Evolutionary conservation across 2,888 invertebrate species (phyloP).

Genomic region (Steinernema scapterisci): DNA sequence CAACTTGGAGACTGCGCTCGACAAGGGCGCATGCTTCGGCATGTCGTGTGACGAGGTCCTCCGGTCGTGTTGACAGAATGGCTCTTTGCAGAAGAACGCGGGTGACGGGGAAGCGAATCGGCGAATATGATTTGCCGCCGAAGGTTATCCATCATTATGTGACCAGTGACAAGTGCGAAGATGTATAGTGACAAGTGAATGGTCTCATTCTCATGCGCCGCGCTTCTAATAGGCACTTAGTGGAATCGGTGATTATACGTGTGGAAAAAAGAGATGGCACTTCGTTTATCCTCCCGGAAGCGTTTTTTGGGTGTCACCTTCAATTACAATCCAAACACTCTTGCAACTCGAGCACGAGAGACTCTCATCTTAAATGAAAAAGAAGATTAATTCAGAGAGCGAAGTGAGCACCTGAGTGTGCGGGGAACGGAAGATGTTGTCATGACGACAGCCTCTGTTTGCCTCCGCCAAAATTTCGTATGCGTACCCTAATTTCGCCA

Average conservation of each 20-base stretch:
- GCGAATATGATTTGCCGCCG: slow-evolving; percentile 30
- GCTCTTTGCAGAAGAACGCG: slow-evolving; percentile 15
- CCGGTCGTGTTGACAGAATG: background rate
- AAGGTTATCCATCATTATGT: slow-evolving; percentile 32
- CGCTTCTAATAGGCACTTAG: slow-evolving; percentile 31
- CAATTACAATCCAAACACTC: too few species aligned
- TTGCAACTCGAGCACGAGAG: too few species aligned
- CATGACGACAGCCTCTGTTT: slow-evolving; percentile 19
- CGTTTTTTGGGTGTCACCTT: too few species aligned
- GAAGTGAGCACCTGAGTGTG: background rate
- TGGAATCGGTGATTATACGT: slow-evolving; percentile 17
- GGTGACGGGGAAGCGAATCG: slow-evolving; percentile 19
- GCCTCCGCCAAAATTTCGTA: slow-evolving; percentile 24
- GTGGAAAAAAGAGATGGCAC: background rate
- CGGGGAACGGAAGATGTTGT: background rate
- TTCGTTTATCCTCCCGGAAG: background rate
- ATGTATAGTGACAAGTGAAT: slow-evolving; percentile 33
- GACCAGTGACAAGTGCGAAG: slow-evolving; percentile 31
- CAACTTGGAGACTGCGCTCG: background rate
- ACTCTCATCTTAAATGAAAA: too few species aligned
- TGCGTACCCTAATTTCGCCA: slow-evolving; percentile 22
- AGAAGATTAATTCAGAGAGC: background rate
- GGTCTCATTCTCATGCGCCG: slow-evolving; percentile 22
- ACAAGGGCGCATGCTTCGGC: background rate
- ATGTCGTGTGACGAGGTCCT: slow-evolving; percentile 11